Base-by-base conservation (phyloP, 2,888 invertebrate species). In the Oegoconia quadripuncta region DNA sequence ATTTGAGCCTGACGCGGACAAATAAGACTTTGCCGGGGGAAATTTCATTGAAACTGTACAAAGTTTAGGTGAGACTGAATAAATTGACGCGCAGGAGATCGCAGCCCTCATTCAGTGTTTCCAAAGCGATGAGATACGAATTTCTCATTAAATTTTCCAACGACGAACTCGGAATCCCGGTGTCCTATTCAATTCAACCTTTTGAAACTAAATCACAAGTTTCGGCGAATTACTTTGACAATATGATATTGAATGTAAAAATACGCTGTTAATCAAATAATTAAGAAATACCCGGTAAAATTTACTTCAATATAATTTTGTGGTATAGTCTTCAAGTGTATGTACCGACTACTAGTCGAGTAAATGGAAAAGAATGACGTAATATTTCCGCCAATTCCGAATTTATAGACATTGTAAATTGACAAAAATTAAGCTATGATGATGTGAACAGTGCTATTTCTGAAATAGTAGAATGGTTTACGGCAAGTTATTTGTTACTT, bases 131-230 rank as follows among this genome's bases (percentile, higher is more conserved):
- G 68, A 77, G 78, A 79, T 78, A 76, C 79, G 79, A 81, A 81
- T 67, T 81, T 80, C 80, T 84, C 80, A 83, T 84, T 82, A 80
- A 83, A 83, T 81, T 82, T 74, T 81, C 64, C 66, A 64, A 63
- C 65, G 68, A 64, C 63, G 63, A 71, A 73, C 67, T 70, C 64
- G 64, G 68, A 74, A 64, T 74, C 70, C 71, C 74, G 68, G 66
- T 68, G 60, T 60, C 67, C 67, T 62, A 71, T 77, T 80, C 74
- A 78, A 78, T 75, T 72, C 70, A 55, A 64, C 65, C 78, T 79
- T 81, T 80, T 76, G 76, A 78, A 81, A 81, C 76, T 77, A 74
- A 79, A 75, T 78, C 68, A 66, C 66, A 74, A 82, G 74, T 80
- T 81, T 72, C 68, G 70, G 73, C 65, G 68, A 73, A 82, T 76